Base-by-base conservation (phyloP, 2,888 invertebrate genomes). In the Phoenoteleia sp. region DNA sequence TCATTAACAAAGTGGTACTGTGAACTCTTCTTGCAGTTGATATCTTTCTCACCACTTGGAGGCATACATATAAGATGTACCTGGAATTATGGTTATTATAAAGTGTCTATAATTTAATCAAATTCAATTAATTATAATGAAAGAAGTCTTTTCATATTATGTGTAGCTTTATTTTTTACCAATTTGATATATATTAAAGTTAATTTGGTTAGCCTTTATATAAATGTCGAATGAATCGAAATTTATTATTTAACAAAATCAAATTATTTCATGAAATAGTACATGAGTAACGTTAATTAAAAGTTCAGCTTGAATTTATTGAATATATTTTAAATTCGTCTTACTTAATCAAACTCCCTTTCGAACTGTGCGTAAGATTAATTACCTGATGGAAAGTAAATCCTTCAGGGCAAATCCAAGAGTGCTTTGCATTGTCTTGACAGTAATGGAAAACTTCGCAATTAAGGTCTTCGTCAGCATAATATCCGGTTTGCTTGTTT, bases 371-470 rank as follows among this genome's bases (percentile, higher is more conserved):
- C 60, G 62, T 64, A 74, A 69, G 81, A 81, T 84, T 56, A 64
- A 42, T 88, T 94, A 97, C 97, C 95, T 97, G 97, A 91, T 97
- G 97, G 96, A 97, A 97, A 60, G 96, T 96, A 92, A 98, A 98
- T 72, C 98, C 98, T 90, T 98, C 97, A 0, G 98, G 98, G 90
- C 98, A 98, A 90, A 98, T 96, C 98, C 98, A 98, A 1, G 98
- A 98, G 94, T 98, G 98, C 91, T 96, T 97, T 42, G 97, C 97
- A 89, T 96, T 97, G 89, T 98, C 98, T 92, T 98, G 98, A 92
- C 98, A 98, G 94, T 98, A 98, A 92, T 98, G 98, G 96, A 98
- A 98, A 42, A 98, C 98, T 94, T 98, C 98, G 91, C 98, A 98
- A 90, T 96, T 96, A 23, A 98, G 95, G 52, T 97, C 97, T 90